phyloP scores from a whole-genome alignment of 2,113 vertebrate genomes.

The Myanophis thanlyinensis region DNA sequence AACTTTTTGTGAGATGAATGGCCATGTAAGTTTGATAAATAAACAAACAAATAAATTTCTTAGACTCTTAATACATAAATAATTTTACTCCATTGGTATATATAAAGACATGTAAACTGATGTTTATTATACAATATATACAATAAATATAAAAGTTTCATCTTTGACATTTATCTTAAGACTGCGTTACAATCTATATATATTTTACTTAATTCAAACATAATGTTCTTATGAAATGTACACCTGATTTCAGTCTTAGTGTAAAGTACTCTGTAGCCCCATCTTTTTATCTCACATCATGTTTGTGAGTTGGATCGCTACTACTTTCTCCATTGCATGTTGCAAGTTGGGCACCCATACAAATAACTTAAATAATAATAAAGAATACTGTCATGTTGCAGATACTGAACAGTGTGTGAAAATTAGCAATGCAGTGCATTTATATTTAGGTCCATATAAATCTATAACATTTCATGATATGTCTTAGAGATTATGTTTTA shows the following conservation, averaged over 20 bases:
- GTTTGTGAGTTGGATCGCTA: background rate
- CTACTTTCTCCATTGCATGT: background rate
- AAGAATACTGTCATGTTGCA: background rate
- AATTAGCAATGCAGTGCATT: background rate
- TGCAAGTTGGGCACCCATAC: background rate
- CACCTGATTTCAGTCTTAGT: background rate
- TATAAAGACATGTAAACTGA: background rate
- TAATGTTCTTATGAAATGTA: background rate
- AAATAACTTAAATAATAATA: background rate
- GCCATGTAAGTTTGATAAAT: background rate
- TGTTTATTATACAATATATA: background rate
- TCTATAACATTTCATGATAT: background rate
- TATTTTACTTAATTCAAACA: background rate
- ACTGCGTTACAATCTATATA: background rate
- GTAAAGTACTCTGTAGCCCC: background rate
- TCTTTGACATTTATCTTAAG: background rate
- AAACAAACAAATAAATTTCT: background rate
- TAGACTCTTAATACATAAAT: background rate
- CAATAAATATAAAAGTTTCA: background rate
- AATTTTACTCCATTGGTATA: background rate
- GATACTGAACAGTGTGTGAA: background rate
- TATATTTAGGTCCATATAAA: background rate
- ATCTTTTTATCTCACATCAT: background rate
- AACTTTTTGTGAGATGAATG: background rate
- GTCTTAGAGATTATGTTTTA: background rate